Percentiles rank a stretch among this genome's conserved stretches.
phyloP scores from a whole-genome alignment of 2,113 vertebrate species.

The human (Homo sapiens) region DNA sequence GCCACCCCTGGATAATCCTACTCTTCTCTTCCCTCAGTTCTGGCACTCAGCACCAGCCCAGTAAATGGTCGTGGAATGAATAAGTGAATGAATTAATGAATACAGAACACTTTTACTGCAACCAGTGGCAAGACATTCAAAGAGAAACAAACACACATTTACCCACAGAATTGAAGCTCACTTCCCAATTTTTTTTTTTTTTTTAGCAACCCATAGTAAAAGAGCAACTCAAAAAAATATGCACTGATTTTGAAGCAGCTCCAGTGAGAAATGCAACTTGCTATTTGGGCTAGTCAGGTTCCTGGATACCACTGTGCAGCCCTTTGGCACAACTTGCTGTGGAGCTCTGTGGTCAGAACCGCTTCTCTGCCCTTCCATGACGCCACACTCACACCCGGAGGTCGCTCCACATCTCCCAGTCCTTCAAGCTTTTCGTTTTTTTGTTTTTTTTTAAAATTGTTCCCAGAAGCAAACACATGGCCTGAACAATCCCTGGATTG shows the following conservation, averaged over 20 bases:
- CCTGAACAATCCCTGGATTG: background rate
- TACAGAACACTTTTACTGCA: conserved; percentile 5
- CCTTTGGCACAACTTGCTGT: conserved; percentile 55
- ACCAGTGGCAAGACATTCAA: background rate
- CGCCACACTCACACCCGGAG: background rate
- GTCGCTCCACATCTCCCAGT: background rate
- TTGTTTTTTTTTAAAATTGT: too few species aligned
- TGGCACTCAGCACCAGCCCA: background rate
- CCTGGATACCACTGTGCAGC: background rate
- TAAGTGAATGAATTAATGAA: background rate
- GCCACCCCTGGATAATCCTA: background rate
- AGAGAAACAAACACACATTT: background rate
- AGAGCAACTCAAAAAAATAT: background rate
- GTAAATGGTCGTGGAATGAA: background rate
- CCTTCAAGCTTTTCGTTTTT: background rate
- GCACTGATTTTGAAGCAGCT: background rate
- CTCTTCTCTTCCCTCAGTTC: background rate
- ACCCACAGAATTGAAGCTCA: background rate
- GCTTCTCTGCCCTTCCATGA: background rate
- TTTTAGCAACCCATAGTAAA: background rate
- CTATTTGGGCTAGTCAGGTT: background rate
- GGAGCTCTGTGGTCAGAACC: background rate
- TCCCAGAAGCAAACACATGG: background rate
- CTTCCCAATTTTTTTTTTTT: background rate
- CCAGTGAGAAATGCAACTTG: background rate